A percentile compares a stretch with the other conserved stretches of the same genome.
These are phyloP conservation scores for Agelaius phoeniceus DNA, from an alignment of 2,113 vertebrate species.

Conservation along the genomic window DNA sequence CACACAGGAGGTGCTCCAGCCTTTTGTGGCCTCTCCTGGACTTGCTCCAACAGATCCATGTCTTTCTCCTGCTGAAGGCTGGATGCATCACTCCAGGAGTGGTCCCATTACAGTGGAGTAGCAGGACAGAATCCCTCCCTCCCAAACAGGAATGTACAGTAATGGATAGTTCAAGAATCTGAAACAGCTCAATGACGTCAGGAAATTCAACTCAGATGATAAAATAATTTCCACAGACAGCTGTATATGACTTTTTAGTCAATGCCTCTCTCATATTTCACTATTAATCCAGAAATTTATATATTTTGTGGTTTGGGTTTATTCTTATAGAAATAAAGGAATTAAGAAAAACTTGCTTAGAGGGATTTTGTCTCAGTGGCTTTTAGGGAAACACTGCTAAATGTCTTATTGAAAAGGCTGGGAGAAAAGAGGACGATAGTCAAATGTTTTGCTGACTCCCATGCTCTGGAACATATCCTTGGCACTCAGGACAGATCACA, in stretches of 20 bases:
- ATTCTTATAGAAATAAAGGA: neutral
- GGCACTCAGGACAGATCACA: neutral
- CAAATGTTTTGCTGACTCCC: neutral
- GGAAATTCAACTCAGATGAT: neutral
- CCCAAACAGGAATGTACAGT: neutral
- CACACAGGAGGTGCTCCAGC: neutral
- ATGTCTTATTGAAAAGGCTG: neutral
- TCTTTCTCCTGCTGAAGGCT: neutral
- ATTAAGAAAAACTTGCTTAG: neutral
- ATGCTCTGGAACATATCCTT: neutral
- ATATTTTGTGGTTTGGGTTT: neutral
- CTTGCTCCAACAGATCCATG: neutral
- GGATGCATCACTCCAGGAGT: neutral
- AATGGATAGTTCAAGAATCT: neutral
- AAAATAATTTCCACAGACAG: neutral
- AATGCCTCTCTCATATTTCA: neutral
- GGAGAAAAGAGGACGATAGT: neutral
- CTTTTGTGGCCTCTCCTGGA: neutral
- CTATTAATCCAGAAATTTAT: neutral
- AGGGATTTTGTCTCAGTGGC: neutral
- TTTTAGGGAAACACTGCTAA: neutral
- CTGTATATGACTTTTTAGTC: neutral
- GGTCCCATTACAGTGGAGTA: neutral
- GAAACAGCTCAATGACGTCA: neutral
- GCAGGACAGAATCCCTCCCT: neutral